Base-by-base conservation (phyloP, 1,140 invertebrate genomes). In the Cydia pomonella region DNA sequence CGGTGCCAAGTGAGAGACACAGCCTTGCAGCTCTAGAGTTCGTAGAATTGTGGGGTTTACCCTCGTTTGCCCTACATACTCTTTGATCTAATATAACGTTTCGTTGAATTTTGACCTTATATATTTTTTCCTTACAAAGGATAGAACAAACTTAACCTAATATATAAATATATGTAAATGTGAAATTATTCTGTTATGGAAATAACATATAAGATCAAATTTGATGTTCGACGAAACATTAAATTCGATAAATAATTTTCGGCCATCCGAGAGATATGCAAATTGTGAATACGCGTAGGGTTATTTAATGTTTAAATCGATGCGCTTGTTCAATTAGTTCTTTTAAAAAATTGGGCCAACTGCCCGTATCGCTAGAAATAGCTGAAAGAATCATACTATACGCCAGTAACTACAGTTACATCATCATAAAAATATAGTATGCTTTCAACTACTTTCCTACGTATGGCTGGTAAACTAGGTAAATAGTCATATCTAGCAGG, bases 251-350 rank as follows among this genome's bases (percentile, higher is more conserved):
- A 23, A 53, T n/a, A 53, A 59, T 59, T 23, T 59, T 59, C 10
- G 53, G 53, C 53, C 53, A 59, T 23, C 13, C n/a, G 53, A 23
- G 53, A 59, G 53, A 59, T 53, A 53, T 23, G 9, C 18, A 59
- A 59, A 59, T 59, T 59, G 53, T 69, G 7, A 41, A 69, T 18
- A n/a, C 1, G 64, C 27, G 29, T 38, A 69, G 29, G 29, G 64
- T 33, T 69, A 38, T 69, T 69, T 69, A 59, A 69, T 69, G 64
- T 69, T 69, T 69, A 41, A 69, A 69, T 69, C n/a, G 64, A 33
- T 69, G 64, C 29, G 64, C 64, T 69, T 69, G 64, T 69, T 69
- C n/a, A 16, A 18, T 69, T 38, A 69, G 29, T 18, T 69, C n/a
- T 69, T 50, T 50, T 64, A 69, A 69, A 18, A 33, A 5, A 10